Conservation (phyloP, 2,113 vertebrate species). For the Cygnus atratus region DNA sequence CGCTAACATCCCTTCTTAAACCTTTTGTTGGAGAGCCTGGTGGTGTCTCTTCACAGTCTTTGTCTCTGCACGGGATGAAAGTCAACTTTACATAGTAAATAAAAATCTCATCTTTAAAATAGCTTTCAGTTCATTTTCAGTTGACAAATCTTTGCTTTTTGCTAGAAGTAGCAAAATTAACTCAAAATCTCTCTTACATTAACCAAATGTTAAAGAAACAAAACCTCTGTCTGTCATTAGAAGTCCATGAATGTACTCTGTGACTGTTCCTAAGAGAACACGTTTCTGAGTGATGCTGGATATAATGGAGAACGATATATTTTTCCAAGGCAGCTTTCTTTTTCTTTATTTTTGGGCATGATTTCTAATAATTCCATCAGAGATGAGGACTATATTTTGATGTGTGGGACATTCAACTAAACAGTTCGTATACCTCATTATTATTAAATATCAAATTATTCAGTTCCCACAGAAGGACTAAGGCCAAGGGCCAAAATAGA, state of each 20-base stretch:
- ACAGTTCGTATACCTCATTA: conserved; percentile 27
- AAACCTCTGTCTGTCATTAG: conserved; percentile 28
- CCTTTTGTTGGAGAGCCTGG: fast-evolving
- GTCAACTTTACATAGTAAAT: background rate
- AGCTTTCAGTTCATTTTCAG: background rate
- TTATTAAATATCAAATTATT: conserved; percentile 53
- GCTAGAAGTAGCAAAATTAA: background rate
- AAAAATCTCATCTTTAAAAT: background rate
- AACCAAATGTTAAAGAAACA: background rate
- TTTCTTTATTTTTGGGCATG: background rate
- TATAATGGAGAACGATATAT: background rate
- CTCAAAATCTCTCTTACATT: background rate
- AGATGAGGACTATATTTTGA: conserved; percentile 19
- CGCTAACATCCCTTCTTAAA: background rate
- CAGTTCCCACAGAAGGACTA: conserved; percentile 17
- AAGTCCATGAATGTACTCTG: background rate
- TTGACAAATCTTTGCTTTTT: background rate
- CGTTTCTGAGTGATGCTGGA: background rate
- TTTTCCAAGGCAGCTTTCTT: background rate
- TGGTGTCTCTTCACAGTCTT: background rate
- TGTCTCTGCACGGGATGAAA: background rate
- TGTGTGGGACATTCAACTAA: conserved; percentile 22
- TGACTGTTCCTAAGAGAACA: background rate
- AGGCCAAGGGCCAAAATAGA: conserved; percentile 4
- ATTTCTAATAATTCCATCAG: background rate